These are phyloP conservation scores for Falco novaeseelandiae DNA, from an alignment of 2,797 vertebrate genomes.

Conservation along the genomic window DNA sequence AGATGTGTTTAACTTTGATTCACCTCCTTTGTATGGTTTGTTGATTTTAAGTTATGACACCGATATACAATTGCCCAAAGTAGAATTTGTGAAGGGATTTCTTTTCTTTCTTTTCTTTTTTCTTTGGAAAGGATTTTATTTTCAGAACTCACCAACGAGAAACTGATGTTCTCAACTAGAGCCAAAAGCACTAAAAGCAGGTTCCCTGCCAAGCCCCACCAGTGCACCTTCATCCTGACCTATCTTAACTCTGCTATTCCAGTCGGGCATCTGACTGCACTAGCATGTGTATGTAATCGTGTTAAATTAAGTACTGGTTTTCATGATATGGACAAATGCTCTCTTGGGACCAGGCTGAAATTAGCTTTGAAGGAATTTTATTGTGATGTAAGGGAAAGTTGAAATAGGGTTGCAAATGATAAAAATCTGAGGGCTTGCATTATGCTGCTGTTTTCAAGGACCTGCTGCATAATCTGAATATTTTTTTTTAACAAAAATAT, in stretches of 20 bases:
- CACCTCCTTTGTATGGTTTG: constrained; percentile 6
- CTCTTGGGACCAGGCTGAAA: constrained; percentile 1
- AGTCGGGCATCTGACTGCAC: background rate
- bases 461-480: background rate
- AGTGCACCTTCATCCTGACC: constrained; percentile 54
- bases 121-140: constrained; percentile 35
- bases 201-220: constrained; percentile 54
- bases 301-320: constrained; percentile 17
- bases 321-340: constrained; percentile 5
- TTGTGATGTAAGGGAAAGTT: constrained; percentile 19
- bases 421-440: background rate
- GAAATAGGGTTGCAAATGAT: constrained; percentile 10
- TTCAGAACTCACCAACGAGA: constrained; percentile 31
- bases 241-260: constrained; percentile 18
- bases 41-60: constrained; percentile 26
- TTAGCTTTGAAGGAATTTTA: constrained; percentile 42
- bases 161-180: constrained; percentile 32
- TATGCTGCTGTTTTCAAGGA: background rate
- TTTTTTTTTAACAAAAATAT: background rate
- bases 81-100: constrained; percentile 33
- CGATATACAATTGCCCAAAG: background rate
- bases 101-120: constrained; percentile 5
- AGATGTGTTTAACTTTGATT: constrained; percentile 42
- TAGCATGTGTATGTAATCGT: background rate
- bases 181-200: constrained; percentile 60